Conservation (phyloP, 2,888 invertebrate genomes). For the Caprella mutica region DNA sequence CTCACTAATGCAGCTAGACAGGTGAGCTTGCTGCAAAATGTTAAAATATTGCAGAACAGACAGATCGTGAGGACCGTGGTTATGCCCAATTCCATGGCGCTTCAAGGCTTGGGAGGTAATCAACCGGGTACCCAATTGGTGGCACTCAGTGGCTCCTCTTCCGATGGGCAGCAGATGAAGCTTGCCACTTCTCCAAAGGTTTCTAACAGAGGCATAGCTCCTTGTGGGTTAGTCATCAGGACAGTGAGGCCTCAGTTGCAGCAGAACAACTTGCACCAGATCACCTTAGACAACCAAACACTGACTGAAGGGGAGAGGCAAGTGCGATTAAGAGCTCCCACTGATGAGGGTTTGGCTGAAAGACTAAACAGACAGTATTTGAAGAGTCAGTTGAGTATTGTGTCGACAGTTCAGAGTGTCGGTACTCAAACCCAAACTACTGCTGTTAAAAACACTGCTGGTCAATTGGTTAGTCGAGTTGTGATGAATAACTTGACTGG, state of each 20-base stretch:
- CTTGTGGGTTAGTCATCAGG: conserved; percentile 30
- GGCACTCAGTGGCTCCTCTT: conserved; percentile 14
- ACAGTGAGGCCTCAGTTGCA: conserved; percentile 21
- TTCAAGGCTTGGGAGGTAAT: conserved; percentile 23
- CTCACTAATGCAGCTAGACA: conserved; percentile 20
- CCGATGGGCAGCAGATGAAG: neutral
- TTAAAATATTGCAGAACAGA: conserved; percentile 33
- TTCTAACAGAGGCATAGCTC: neutral
- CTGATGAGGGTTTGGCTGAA: conserved; percentile 31
- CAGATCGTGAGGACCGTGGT: conserved; percentile 34
- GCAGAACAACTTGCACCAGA: neutral
- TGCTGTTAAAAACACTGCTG: conserved; percentile 31
- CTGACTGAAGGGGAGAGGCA: neutral
- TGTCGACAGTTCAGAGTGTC: conserved; percentile 32
- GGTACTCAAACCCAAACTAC: conserved; percentile 33
- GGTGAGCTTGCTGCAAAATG: conserved; percentile 32
- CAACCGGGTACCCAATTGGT: conserved; percentile 23
- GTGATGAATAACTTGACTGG: conserved; percentile 27
- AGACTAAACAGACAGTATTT: conserved; percentile 28
- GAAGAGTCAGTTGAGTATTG: conserved; percentile 23
- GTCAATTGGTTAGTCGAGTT: conserved; percentile 31
- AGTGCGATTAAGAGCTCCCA: neutral
- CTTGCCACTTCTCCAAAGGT: neutral
- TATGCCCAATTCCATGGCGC: conserved; percentile 29
- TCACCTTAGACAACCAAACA: neutral